Evolutionary conservation across 2,797 vertebrate genomes (phyloP), one percentile per base, ranked within the genome.

Genomic region (Heliangelus exortis): DNA sequence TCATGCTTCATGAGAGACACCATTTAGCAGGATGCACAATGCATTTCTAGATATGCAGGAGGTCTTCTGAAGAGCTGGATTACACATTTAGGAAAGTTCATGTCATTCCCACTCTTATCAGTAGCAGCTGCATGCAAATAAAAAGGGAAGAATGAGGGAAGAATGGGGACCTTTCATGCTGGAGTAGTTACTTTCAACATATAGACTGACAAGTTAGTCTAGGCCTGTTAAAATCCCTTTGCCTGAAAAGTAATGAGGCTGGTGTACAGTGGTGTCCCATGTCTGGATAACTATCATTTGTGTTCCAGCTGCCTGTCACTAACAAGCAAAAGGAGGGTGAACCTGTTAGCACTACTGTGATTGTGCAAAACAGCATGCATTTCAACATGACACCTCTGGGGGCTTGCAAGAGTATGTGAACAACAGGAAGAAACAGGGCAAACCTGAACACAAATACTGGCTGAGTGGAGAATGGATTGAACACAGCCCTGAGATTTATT

Each of bases 251-350:
- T 15, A 39, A 20, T 0, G 0, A 87, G 54, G 59, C 7, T 2
- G 0, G 3, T 11, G 9, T 29, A 55, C 0, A 0, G 26, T 22
- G 18, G 20, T 66, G 62, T 31, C 41, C 67, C 8, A 10, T 1
- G 20, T 6, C 34, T 74, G 25, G 59, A 39, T 66, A 54, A 39
- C 12, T 2, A 23, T 7, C 45, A 58, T 48, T 0, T 1, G 28
- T 48, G 6, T 59, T 72, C 18, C 5, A 59, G 12, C 36, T 65
- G 23, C 9, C 12, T 47, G 6, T 33, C 31, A 10, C 33, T 72
- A 12, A 16, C 1, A 1, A 53, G 39, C 47, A 87, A 62, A 66
- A 43, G 51, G 9, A 88, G 25, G 31, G 11, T 16, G 31, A 81
- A 39, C 6, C 33, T 55, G 13, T 8, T 8, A 28, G 55, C 6